These are phyloP conservation scores for Aegotheles bennettii DNA, from an alignment of 2,113 vertebrate genomes.

Conservation along the genomic window DNA sequence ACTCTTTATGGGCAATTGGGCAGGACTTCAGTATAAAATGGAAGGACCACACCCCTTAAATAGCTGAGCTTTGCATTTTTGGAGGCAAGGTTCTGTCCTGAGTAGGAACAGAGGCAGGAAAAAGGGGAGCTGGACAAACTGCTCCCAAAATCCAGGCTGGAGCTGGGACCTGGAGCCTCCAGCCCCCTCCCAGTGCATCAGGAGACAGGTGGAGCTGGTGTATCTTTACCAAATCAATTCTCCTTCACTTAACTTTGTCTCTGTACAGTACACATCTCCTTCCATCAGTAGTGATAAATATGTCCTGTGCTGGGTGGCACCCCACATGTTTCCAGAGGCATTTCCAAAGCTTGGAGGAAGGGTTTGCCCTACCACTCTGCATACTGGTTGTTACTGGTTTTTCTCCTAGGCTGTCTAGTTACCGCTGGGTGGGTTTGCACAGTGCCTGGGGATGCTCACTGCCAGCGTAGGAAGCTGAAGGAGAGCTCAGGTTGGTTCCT, in stretches of 20 bases:
- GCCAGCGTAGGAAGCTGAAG: not conserved
- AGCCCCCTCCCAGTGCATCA: rapidly evolving
- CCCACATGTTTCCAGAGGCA: not conserved
- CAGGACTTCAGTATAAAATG: rapidly evolving
- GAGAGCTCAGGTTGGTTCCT: not conserved
- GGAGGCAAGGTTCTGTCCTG: not conserved
- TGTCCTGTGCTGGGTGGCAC: not conserved
- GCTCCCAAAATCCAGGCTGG: not conserved
- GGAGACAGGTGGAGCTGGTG: not conserved
- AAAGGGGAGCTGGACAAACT: not conserved
- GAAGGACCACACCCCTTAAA: rapidly evolving
- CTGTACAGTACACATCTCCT: rapidly evolving
- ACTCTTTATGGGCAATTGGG: rapidly evolving
- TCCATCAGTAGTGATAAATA: not conserved
- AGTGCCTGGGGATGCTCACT: not conserved
- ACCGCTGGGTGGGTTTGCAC: rapidly evolving
- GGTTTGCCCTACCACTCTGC: not conserved
- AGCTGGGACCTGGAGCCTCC: not conserved
- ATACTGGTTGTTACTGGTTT: not conserved
- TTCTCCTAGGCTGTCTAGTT: not conserved
- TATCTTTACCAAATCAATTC: not conserved
- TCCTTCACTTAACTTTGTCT: not conserved
- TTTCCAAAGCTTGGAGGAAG: not conserved
- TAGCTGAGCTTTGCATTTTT: not conserved
- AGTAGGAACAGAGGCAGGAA: not conserved